Evolutionary conservation across 2,113 vertebrate genomes (phyloP).

Genomic region (Euleptes europaea): DNA sequence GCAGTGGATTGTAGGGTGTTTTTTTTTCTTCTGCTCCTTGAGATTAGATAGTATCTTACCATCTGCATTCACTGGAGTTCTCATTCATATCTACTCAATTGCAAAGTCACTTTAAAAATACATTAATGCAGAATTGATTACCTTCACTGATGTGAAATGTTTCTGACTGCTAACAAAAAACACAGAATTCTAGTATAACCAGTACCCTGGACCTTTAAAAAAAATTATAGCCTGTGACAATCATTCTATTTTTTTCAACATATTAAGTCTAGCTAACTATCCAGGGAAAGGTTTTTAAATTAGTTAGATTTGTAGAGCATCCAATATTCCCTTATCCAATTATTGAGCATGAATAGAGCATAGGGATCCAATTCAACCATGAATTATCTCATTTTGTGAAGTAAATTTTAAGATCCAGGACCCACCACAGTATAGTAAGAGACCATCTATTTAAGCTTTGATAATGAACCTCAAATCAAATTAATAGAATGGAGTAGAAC

Average conservation of each 20-base stretch:
- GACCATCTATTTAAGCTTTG: slow-evolving; percentile 44
- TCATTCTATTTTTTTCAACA: slow-evolving; percentile 32
- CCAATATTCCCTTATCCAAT: slow-evolving; percentile 53
- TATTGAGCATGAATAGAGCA: slow-evolving; percentile 63
- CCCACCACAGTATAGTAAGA: slow-evolving; percentile 36
- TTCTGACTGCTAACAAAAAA: slow-evolving; percentile 55
- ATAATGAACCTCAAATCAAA: slow-evolving; percentile 40
- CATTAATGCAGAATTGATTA: slow-evolving; percentile 14
- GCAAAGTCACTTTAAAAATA: slow-evolving; percentile 59
- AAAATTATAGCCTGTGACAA: slow-evolving; percentile 41
- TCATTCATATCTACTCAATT: slow-evolving; percentile 37
- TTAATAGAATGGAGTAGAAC: slow-evolving; percentile 25
- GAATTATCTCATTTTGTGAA: slow-evolving; percentile 51
- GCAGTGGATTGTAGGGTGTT: not conserved
- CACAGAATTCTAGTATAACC: slow-evolving; percentile 35
- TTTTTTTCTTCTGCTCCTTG: slow-evolving; percentile 30
- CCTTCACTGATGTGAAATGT: slow-evolving; percentile 46
- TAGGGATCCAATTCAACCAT: slow-evolving; percentile 44
- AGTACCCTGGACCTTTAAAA: slow-evolving; percentile 37
- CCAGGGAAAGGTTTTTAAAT: slow-evolving; percentile 57
- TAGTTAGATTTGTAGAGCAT: slow-evolving; percentile 39
- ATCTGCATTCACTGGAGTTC: not conserved
- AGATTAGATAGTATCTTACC: slow-evolving; percentile 41
- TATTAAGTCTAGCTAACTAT: slow-evolving; percentile 52
- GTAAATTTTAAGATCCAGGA: slow-evolving; percentile 36